A percentile compares a stretch with the other conserved stretches of the same genome.
Conservation (phyloP, 2,797 vertebrate genomes). For the Chloroceryle amazona region DNA sequence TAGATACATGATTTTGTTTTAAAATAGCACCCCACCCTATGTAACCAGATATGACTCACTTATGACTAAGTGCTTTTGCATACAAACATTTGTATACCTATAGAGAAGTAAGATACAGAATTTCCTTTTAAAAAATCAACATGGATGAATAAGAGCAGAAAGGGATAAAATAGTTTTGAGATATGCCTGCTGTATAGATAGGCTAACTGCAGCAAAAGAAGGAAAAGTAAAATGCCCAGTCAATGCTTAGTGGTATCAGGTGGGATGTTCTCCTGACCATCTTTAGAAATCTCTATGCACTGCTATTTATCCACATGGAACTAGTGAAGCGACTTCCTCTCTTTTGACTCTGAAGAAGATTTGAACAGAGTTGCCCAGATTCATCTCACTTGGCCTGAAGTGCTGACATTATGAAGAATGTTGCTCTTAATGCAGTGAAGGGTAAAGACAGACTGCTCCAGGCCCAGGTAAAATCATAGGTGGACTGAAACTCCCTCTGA, state of each 20-base stretch:
- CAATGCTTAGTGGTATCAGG: background rate
- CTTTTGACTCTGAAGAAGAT: background rate
- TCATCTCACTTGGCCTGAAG: background rate
- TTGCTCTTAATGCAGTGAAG: background rate
- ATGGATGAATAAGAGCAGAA: background rate
- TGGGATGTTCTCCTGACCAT: background rate
- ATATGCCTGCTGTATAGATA: background rate
- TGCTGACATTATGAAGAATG: background rate
- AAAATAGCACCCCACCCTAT: background rate
- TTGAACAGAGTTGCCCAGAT: background rate
- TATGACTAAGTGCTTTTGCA: background rate
- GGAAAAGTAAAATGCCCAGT: background rate
- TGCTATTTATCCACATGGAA: background rate
- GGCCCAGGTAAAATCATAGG: rapidly evolving
- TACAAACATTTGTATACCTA: background rate
- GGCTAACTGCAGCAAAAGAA: background rate
- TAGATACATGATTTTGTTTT: background rate
- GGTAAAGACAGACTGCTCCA: background rate
- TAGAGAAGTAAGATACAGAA: background rate
- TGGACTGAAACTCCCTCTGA: background rate
- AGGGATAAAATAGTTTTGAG: background rate
- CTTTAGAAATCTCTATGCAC: background rate
- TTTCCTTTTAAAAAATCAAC: background rate
- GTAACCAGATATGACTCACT: background rate
- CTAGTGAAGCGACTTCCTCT: background rate